These are phyloP conservation scores for Myiotriccus ornatus DNA, from an alignment of 2,797 vertebrate genomes.

Conservation along the genomic window DNA sequence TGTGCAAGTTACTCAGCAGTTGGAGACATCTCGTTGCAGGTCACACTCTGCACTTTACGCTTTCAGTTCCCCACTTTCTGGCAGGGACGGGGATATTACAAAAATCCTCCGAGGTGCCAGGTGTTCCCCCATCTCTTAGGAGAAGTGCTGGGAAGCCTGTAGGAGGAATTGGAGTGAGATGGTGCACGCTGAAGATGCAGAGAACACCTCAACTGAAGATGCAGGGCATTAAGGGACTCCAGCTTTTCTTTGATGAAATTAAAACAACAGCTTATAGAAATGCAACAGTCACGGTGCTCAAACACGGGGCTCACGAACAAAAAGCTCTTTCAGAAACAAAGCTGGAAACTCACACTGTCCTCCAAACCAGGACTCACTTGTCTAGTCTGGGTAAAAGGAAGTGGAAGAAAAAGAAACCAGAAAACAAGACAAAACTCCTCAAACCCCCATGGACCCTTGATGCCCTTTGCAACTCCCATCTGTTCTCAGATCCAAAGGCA, in stretches of 20 bases:
- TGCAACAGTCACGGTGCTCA: background rate
- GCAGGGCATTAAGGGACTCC: rapidly evolving
- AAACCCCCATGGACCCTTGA: background rate
- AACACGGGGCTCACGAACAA: background rate
- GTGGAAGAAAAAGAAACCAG: background rate
- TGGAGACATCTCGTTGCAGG: background rate
- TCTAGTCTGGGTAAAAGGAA: background rate
- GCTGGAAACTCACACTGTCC: background rate
- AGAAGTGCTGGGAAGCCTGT: background rate
- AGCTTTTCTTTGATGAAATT: background rate
- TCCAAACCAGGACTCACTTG: background rate
- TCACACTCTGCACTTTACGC: background rate
- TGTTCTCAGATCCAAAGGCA: background rate
- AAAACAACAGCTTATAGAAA: background rate
- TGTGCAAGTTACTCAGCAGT: background rate
- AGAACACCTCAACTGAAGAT: background rate
- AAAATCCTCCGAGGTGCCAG: background rate
- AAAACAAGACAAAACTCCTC: background rate
- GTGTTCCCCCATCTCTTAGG: background rate
- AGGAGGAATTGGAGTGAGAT: background rate
- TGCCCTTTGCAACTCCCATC: background rate
- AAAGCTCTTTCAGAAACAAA: background rate
- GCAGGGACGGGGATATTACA: background rate
- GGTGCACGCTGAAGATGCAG: background rate
- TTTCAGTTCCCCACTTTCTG: background rate